Conservation (phyloP, 2,888 invertebrate species). For the Lingula anatina region DNA sequence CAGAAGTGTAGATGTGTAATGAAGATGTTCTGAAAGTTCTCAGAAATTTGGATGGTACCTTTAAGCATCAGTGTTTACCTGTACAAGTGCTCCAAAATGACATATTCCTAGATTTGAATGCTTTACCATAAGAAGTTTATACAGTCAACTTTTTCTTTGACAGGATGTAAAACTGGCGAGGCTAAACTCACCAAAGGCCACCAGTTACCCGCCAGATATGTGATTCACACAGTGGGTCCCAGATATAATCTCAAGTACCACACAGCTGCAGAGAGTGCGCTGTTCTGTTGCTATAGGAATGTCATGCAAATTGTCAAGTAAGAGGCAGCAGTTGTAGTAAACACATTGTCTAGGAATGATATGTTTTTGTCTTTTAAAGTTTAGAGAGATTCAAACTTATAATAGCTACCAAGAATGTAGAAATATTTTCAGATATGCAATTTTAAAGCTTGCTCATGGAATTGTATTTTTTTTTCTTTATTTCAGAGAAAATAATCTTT, state of each 20-base stretch:
- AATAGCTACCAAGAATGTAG: not conserved
- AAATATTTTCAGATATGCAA: not conserved
- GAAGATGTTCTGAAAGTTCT: too few relatives aligned
- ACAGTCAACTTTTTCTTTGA: constrained; percentile 7
- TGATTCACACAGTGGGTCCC: constrained; percentile 76
- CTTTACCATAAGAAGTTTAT: too few relatives aligned
- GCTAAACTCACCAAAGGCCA: constrained; percentile 81
- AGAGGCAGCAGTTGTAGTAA: too few relatives aligned
- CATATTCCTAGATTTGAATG: too few relatives aligned
- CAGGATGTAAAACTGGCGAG: constrained; percentile 85
- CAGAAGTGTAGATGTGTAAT: too few relatives aligned
- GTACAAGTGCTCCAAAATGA: too few relatives aligned
- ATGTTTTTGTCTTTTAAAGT: too few relatives aligned
- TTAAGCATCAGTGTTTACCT: too few relatives aligned
- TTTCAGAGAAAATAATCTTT: constrained; percentile 70
- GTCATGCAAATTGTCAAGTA: constrained; percentile 52
- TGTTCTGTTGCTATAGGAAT: constrained; percentile 85
- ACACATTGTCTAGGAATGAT: too few relatives aligned
- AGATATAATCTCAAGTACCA: constrained; percentile 68
- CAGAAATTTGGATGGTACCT: too few relatives aligned
- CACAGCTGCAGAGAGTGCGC: constrained; percentile 84
- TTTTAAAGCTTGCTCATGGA: not conserved
- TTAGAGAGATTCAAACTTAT: too few relatives aligned
- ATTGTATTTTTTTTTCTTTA: constrained; percentile 16
- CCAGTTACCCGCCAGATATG: constrained; percentile 76